Evolutionary conservation across 2,113 vertebrate species (phyloP), one percentile per base, ranked within the genome.

Genomic region (Numida meleagris): DNA sequence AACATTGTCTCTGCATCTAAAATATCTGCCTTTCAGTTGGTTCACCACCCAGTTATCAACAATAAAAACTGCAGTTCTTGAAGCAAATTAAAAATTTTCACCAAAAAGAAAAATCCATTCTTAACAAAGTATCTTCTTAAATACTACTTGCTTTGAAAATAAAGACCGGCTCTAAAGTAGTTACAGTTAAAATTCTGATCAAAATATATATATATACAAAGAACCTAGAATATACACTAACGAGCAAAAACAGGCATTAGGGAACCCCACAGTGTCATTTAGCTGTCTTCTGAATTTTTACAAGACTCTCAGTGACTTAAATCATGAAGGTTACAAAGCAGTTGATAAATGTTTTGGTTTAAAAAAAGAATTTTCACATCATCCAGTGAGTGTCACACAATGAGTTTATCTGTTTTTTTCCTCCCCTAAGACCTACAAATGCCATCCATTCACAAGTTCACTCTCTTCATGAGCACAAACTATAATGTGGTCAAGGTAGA

Each of bases 1-100:
- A 96, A 85, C 78, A 95, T 87, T 92, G 81, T 86, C 63, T 93
- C 77, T 87, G 40, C 66, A 89, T 91, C 42, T 93, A 34, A 76
- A 92, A 27, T 65, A 87, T 79, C 92, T 75, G 77, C 48, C 50
- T 90, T 92, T 88, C 82, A 82, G 24, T 65, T 65, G 51, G 66
- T 25, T 88, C 46, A 62, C 36, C 48, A 94, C 34, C 18, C 62
- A 82, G 66, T 48, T 50, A 73, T 53, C 67, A 73, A 42, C 33
- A 67, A 17, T 12, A 91, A 92, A 85, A 94, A n/a, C 27, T 55
- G 29, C 55, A 88, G 6, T 51, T 66, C 53, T 76, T 70, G n/a
- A 84, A 93, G 15, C 16, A 87, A 92, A 86, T 72, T 19, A 79
- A 46, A 71, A 40, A 81, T 75, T 82, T 82, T 74, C 23, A 46